Evolutionary conservation across 2,113 vertebrate species (phyloP), one percentile per base, ranked within the genome.

Genomic region (Ciconia maguari): DNA sequence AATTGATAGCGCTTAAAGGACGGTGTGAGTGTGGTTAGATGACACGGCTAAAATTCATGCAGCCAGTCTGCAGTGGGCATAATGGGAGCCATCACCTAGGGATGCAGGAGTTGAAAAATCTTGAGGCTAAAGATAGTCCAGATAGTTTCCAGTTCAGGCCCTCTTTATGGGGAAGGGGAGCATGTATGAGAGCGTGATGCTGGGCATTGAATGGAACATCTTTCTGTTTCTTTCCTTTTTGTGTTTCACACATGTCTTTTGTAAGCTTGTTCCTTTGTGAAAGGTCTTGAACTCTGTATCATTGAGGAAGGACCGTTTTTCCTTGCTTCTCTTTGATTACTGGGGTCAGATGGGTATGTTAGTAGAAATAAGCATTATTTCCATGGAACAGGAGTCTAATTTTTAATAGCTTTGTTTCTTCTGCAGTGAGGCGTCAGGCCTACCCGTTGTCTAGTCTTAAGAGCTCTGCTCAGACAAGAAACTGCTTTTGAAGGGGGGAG

Each of bases 21-120:
- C 82, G 22, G 29, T 52, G 52, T n/a, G 79, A 61, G 36, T 11
- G 5, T 20, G 44, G 30, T 34, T 81, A 55, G 51, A 78, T 96
- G 94, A 96, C 90, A 96, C 0, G 79, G 92, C 90, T 96, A 75
- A 81, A 96, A 95, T 94, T 79, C 25, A 32, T 27, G 46, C 55
- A 30, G 9, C 18, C 14, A 13, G 4, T 86, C 88, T 89, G 92
- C 86, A 72, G 61, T 72, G 81, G 66, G 55, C 4, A 15, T 64
- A 41, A 32, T 27, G 55, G 49, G 69, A 90, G 20, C 60, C 55
- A 34, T 77, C 46, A 7, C 7, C 7, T 11, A 25, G n/a, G 25
- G 44, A 57, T 79, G 46, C 44, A 20, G 65, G 48, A 22, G 9
- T 46, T 46, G 46, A 58, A 80, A 32, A 32, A 62, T 80, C 12